Conservation (phyloP, 2,888 invertebrate species). For the Hipparchia sbordonii region DNA sequence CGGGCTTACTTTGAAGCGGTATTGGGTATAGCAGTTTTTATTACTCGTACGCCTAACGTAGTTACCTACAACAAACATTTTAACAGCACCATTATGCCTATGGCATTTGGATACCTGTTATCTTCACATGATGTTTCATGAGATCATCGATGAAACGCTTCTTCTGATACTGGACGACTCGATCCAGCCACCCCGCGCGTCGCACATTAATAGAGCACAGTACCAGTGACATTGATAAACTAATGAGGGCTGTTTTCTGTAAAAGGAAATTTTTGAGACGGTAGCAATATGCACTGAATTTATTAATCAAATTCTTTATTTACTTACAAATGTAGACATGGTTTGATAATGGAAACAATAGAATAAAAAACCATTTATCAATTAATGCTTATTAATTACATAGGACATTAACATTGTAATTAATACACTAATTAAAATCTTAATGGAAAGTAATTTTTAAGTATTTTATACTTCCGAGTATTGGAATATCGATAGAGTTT, state of each 20-base stretch:
- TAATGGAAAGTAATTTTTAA: not conserved
- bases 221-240: slow-evolving; percentile 27
- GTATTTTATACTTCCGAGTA: not conserved
- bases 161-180: slow-evolving; percentile 55
- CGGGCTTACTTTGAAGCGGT: too few relatives aligned
- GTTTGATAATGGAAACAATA: not conserved
- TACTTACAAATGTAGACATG: slow-evolving; percentile 20
- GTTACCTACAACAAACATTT: not conserved
- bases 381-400: slow-evolving; percentile 27
- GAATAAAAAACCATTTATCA: not conserved
- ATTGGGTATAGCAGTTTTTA: not conserved
- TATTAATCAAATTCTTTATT: not conserved
- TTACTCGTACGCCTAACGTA: not conserved
- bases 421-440: not conserved
- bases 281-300: not conserved
- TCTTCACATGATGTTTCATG: slow-evolving; percentile 42
- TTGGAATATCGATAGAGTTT: not conserved
- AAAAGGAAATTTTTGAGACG: not conserved
- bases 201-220: slow-evolving; percentile 42
- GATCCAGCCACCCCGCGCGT: slow-evolving; percentile 59
- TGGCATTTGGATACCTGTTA: slow-evolving; percentile 47
- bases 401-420: slow-evolving; percentile 22
- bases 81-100: not conserved
- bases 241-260: slow-evolving; percentile 3
- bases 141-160: slow-evolving; percentile 52